Evolutionary conservation across 2,888 invertebrate species (phyloP), one percentile per base, ranked within the genome.

Genomic region (Ferrisia virgata): DNA sequence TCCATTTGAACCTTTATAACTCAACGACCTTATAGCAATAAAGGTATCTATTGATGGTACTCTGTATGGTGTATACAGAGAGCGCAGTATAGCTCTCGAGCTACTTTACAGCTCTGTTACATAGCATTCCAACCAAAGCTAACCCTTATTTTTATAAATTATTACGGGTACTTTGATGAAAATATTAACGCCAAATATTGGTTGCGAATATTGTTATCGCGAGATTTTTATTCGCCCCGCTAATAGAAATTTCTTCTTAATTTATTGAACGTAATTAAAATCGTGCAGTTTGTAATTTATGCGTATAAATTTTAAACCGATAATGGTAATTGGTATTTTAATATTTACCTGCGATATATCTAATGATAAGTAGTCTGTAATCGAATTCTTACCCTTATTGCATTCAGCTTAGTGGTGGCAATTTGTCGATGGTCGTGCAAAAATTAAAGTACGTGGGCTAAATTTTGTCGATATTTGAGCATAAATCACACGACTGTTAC

Each of bases 1-100:
- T 82, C 72, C 82, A 82, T 82, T 82, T 82, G 43, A 72, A 82
- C 82, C 82, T 69, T 82, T 82, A 82, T 72, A 82, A 76, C 43
- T 82, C 82, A 43, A 82, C 53, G 43, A 79, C 31, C 47, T 79
- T 79, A 43, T 47, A 43, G 79, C 79, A 25, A 47, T 47, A 47
- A 79, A 79, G 79, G 79, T 47, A 79, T 79, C 28, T 31, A 79
- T 47, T 47, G 79, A 79, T 79, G 33, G 31, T n/a, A 18, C n/a
- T n/a, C n/a, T n/a, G n/a, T n/a, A n/a, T n/a, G n/a, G n/a, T n/a
- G n/a, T n/a, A n/a, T n/a, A n/a, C n/a, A n/a, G n/a, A n/a, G n/a
- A n/a, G n/a, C n/a, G n/a, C 9, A 1, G n/a, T 72, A 33, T 72
- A 72, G 33, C 33, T 33, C 18, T 33, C 18, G 47, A 47, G 47